Evolutionary conservation across 2,113 vertebrate genomes (phyloP), one percentile per base, ranked within the genome.

Genomic region (Neodontobutis hainanensis): DNA sequence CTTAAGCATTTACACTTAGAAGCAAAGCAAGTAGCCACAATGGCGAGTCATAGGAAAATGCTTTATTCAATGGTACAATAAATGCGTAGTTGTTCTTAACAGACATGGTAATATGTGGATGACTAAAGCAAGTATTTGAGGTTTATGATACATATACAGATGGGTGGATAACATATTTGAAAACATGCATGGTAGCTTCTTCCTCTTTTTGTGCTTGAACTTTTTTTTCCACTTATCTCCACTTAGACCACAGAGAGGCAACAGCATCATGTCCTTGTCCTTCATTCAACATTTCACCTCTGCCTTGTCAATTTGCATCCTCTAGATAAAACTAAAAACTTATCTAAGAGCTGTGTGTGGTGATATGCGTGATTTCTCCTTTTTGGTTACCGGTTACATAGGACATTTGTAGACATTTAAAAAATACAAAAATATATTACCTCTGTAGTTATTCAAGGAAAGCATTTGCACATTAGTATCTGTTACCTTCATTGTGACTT

Each of bases 11-110:
- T 27, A 27, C 3, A 27, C 19, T 27, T 27, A 27, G 19, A 27
- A 27, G 19, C 19, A 27, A 27, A 27, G 12, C 5, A 5, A 46
- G 12, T 46, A 11, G 11, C 32, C 8, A 46, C 19, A 32, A 5
- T 12, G 8, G 48, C 62, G 7, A 16, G 5, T 27, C 19, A 55
- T 62, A 57, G 65, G 77, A 68, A 87, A 78, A 83, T 82, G 82
- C 73, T 83, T 92, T 94, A 93, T 95, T 94, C 85, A 93, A 93
- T 87, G 91, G 86, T 81, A 81, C 86, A 81, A 89, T 92, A 88
- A 89, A 87, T 91, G 90, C 91, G 91, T 88, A 86, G 65, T 55
- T 55, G 70, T 83, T 79, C 47, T 65, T 73, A 71, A 75, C 73
- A 79, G 85, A 82, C 75, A 81, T 74, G 61, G 60, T 77, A 73